Evolutionary conservation across 30 jellyfish, hydroid and myxozoan species (phyloP), one percentile per base, ranked within the genome.

Genomic region (Aurelia coerulea): DNA sequence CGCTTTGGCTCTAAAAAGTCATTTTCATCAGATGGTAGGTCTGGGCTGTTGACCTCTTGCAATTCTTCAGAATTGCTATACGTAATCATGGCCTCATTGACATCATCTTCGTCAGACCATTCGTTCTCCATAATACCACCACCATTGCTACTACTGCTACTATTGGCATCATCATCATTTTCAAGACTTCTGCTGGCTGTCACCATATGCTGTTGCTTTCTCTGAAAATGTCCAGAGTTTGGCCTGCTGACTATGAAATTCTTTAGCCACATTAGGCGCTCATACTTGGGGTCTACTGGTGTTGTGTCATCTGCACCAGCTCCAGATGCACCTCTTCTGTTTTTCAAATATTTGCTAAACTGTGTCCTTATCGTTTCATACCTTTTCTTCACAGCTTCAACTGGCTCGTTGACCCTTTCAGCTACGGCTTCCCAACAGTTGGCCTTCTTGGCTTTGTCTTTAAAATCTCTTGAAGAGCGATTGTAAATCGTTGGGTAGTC

Each of bases 241-340:
- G 53, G 53, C 53, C 53, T 42, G 53, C 53, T 42, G 10, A 42
- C 53, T 65, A 39, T 74, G 41, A 51, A 12, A 33, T 74, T 31
- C 50, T 39, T 37, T 41, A 78, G 76, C 88, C 88, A 78, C 64
- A 41, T 78, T 78, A 78, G 35, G 76, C 46, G 75, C 84, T 73
- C 84, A 73, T 37, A 50, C 69, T 50, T 50, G 23, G 84, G 69
- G 50, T 73, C 84, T 5, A 37, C 65, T 9, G 68, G 9, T 73
- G 46, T 10, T 9, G 49, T 65, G 35, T 78, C 78, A 78, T 59
- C 76, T 64, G 68, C 69, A 37, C 88, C 88, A 64, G 68, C 88
- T 59, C 88, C 78, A 78, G 88, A 78, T 78, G 79, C 80, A 42
- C 79, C 88, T 41, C 13, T 78, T 59, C 70, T 52, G 14, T 79